A percentile compares a stretch with the other conserved stretches of the same genome.
Evolutionary conservation across 2,797 vertebrate species (phyloP).

Genomic region (Coracias cyanogaster): DNA sequence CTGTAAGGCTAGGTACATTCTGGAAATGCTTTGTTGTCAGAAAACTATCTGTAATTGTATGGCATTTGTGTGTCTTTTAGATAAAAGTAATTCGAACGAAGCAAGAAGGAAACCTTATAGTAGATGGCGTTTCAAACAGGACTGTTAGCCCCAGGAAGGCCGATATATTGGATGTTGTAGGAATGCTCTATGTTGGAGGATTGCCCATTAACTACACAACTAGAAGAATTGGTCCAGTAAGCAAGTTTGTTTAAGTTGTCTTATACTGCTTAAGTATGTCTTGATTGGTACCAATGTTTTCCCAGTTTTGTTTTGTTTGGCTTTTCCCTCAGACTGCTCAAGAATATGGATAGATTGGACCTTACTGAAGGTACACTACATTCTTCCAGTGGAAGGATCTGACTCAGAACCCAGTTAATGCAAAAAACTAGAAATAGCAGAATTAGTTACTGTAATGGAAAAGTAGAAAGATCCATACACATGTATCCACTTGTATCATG

Average conservation of each 20-base stretch:
- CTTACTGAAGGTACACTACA: background rate
- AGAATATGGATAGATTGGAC: background rate
- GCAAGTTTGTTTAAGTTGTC: background rate
- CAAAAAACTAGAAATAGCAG: background rate
- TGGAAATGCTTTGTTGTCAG: background rate
- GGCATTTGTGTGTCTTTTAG: conserved; percentile 73
- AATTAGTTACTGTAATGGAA: background rate
- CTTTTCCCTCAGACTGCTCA: background rate
- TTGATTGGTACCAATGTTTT: background rate
- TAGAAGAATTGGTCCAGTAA: conserved; percentile 94
- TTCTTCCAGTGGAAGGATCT: background rate
- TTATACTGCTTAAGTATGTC: background rate
- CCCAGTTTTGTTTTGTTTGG: background rate
- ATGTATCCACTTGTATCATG: background rate
- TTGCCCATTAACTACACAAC: conserved; percentile 92
- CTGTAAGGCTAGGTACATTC: background rate
- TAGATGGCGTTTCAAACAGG: conserved; percentile 85
- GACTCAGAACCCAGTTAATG: background rate
- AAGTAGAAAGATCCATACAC: background rate
- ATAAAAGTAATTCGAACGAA: conserved; percentile 87
- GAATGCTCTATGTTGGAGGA: conserved; percentile 92
- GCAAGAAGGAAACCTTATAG: conserved; percentile 85
- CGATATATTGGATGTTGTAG: conserved; percentile 94
- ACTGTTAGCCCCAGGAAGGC: conserved; percentile 93
- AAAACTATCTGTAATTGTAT: background rate